Base-by-base conservation (phyloP, 2,888 invertebrate species). In the Hydriomena furcata region DNA sequence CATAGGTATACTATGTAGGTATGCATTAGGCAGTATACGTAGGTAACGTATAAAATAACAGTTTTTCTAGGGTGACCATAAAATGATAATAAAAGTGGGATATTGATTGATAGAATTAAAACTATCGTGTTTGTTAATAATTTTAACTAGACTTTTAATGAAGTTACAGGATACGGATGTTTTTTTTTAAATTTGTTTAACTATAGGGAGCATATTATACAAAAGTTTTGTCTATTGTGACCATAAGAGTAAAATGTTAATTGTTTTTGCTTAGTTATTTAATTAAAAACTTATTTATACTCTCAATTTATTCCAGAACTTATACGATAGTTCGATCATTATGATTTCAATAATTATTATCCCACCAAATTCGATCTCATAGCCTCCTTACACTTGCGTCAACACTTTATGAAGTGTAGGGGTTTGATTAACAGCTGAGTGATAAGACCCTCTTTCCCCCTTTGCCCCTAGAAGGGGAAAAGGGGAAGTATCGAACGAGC, bases 341-440 rank as follows among this genome's bases (percentile, higher is more conserved):
- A n/a, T n/a, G n/a, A 4, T 17, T 11, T 17, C 27, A 6, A 37
- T 27, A n/a, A n/a, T n/a, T n/a, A n/a, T 27, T 17, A 51, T 54
- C 54, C 38, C 40, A 44, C 45, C 59, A 41, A 35, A 40, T 62
- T 61, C 49, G 11, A 7, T n/a, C 2, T 10, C 58, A 60, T 46
- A 24, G 48, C 13, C 71, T 66, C 73, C 68, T 61, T 60, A 73
- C 64, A 43, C 45, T 70, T 73, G 58, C 79, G 79, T 82, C 79
- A 82, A 68, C 66, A 60, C 68, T 70, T 70, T 65, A 73, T 75
- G 68, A 71, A 76, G 72, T 79, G 76, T 71, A 71, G 68, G 66
- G 66, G 60, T 68, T 70, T 73, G 83, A 82, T 82, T 83, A 83
- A 83, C 83, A 82, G 70, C 61, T 65, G 71, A 61, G 69, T 75